Evolutionary conservation across 2,113 vertebrate species (phyloP), one percentile per base, ranked within the genome.

Genomic region (Eudyptes chrysolophus): DNA sequence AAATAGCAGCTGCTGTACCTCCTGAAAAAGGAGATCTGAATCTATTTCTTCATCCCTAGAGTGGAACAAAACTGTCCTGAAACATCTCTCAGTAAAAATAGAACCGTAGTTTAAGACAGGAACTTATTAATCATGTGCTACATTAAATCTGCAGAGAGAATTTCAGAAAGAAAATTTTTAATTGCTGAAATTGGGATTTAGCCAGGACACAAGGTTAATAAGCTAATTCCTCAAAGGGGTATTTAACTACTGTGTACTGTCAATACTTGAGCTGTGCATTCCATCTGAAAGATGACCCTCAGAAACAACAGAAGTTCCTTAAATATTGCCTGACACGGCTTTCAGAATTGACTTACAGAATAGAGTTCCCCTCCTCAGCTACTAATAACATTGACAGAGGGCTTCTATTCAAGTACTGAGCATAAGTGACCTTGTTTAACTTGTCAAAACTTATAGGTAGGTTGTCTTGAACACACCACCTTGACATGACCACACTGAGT

Each of bases 171-270:
- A 11, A 38, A n/a, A 58, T 58, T 87, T 89, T 76, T 91, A 96
- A 91, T 91, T 87, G 92, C 61, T 81, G 42, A 69, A 71, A 9
- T 14, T 71, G 48, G 72, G 72, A 75, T 77, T 42, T 7, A 48
- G 55, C 84, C 77, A 94, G 75, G 86, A 90, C 75, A 81, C 15
- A 32, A 94, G 77, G 87, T 96, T 95, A 95, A 94, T 91, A 68
- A 92, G 72, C 80, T 84, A 60, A 95, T 92, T 82, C 91, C 84
- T 96, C n/a, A 1, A 91, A 91, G 80, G 64, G 55, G 36, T 72
- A 3, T 90, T 95, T 92, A 92, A 74, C 34, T n/a, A 18, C 68
- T 54, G 30, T 6, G 29, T 44, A 36, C 64, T 55, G 70, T 81
- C 91, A 77, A 27, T 78, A 46, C 36, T 46, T 3, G 11, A 46